A percentile compares a stretch with the other conserved stretches of the same genome.
Evolutionary conservation across 2,888 invertebrate genomes (phyloP).

Genomic region (Cephus pygmeus): DNA sequence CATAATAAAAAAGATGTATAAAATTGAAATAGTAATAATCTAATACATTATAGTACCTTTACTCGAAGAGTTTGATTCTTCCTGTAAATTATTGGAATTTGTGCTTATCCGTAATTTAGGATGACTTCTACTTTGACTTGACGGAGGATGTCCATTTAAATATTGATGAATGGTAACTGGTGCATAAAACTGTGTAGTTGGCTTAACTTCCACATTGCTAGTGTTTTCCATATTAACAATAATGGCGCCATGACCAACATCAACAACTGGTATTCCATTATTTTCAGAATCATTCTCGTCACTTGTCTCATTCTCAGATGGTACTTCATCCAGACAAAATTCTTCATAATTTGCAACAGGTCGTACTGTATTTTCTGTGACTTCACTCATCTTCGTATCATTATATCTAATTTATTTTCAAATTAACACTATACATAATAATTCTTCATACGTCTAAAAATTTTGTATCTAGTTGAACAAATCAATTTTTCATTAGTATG

Average conservation of each 20-base stretch:
- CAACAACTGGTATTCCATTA: constrained; percentile 4
- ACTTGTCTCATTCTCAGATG: not conserved
- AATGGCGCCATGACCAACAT: constrained; percentile 34
- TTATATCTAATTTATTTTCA: not conserved
- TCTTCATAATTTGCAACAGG: not conserved
- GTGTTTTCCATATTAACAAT: constrained; percentile 68
- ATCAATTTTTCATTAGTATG: not conserved
- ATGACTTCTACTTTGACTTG: not conserved
- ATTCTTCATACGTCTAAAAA: too few relatives aligned
- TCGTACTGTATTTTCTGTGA: not conserved
- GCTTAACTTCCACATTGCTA: constrained; percentile 68
- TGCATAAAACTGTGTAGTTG: constrained; percentile 69
- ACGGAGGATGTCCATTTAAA: constrained; percentile 47
- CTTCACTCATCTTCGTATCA: not conserved
- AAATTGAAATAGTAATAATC: not conserved
- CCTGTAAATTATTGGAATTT: not conserved
- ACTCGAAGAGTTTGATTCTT: not conserved
- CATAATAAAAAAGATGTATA: not conserved
- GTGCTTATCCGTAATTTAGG: not conserved
- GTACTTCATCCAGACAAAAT: not conserved
- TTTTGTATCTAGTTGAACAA: too few relatives aligned
- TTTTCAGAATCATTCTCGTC: constrained; percentile 5
- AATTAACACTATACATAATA: not conserved
- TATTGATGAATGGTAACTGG: constrained; percentile 69
- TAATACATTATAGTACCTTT: not conserved